A percentile compares a stretch with the other conserved stretches of the same genome.
Conservation (phyloP, 2,888 invertebrate genomes). For the Leptura quadrifasciata region DNA sequence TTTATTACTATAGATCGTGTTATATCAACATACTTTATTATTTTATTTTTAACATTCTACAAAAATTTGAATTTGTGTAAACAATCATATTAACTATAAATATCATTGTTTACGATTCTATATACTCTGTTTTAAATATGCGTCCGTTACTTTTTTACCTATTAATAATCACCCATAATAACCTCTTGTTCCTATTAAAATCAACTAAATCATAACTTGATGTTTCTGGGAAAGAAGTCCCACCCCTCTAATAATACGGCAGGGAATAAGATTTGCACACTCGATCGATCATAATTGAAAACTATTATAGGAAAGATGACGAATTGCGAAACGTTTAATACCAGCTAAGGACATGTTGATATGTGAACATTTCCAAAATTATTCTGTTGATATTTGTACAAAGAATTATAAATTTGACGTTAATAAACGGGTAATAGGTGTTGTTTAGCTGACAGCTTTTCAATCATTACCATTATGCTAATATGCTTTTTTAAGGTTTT, state of each 20-base stretch:
- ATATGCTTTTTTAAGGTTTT: slow-evolving; percentile 5
- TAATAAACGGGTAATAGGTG: slow-evolving; percentile 32
- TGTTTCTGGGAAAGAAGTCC: slow-evolving; percentile 31
- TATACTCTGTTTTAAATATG: neutral
- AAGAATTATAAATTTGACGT: slow-evolving; percentile 37
- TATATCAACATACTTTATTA: too few species aligned
- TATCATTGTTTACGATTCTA: neutral
- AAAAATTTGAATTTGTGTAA: too few species aligned
- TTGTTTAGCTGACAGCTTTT: slow-evolving; percentile 32
- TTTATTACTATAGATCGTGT: too few species aligned
- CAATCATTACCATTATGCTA: slow-evolving; percentile 32
- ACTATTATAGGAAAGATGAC: slow-evolving; percentile 30
- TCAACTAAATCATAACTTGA: slow-evolving; percentile 28
- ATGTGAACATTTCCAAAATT: slow-evolving; percentile 33
- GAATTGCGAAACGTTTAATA: slow-evolving; percentile 38
- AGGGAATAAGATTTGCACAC: slow-evolving; percentile 32
- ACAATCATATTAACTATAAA: too few species aligned
- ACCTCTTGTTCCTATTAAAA: slow-evolving; percentile 24
- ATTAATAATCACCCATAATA: slow-evolving; percentile 8
- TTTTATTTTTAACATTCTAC: too few species aligned
- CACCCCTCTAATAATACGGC: slow-evolving; percentile 35
- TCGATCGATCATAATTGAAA: slow-evolving; percentile 40
- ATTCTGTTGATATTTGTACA: slow-evolving; percentile 28
- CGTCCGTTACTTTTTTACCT: slow-evolving; percentile 34
- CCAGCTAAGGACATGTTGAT: slow-evolving; percentile 29